Conservation (phyloP, 2,797 vertebrate genomes). For the Lophius americanus region DNA sequence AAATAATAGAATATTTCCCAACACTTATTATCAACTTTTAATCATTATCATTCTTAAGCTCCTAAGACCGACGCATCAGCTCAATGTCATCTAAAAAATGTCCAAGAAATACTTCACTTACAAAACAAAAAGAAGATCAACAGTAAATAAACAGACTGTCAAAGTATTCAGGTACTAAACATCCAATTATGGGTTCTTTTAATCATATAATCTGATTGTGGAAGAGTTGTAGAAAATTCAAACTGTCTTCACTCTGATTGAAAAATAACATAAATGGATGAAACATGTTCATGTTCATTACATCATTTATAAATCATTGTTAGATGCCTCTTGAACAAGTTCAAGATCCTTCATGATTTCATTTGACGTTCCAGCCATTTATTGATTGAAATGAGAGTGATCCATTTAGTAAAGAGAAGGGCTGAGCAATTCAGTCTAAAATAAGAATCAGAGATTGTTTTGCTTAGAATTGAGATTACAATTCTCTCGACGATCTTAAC, state of each 20-base stretch:
- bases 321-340: too few species aligned
- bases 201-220: too few species aligned
- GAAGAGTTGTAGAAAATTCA: background rate
- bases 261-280: constrained; percentile 13
- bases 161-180: background rate
- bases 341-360: too few species aligned
- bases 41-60: background rate
- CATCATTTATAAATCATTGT: too few species aligned
- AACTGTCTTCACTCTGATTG: background rate
- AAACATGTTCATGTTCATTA: constrained; percentile 1
- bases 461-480: too few species aligned
- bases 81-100: constrained; percentile 6
- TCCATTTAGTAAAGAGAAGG: too few species aligned
- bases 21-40: background rate
- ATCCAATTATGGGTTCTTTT: background rate
- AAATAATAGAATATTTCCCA: constrained; percentile 1
- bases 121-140: background rate
- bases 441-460: too few species aligned
- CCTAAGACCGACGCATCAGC: background rate
- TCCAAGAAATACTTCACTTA: background rate
- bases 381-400: too few species aligned
- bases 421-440: too few species aligned
- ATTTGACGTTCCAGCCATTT: too few species aligned
- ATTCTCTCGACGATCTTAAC: too few species aligned
- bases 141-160: background rate